Conservation (phyloP, 2,113 vertebrate genomes). For the Numida meleagris region DNA sequence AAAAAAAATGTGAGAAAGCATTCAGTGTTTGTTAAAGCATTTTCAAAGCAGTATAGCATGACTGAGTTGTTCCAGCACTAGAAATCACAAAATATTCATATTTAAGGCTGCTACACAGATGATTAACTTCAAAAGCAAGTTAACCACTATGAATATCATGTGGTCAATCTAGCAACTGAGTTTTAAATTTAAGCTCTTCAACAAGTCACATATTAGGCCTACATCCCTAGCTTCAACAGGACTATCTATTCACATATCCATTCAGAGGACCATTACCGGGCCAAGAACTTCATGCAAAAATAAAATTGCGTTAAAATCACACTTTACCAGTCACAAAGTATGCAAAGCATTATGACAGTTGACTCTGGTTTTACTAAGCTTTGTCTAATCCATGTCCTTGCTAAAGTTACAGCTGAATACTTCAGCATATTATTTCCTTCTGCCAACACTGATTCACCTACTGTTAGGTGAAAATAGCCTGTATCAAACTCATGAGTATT, state of each 20-base stretch:
- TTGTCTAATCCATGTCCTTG: neutral
- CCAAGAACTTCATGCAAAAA: neutral
- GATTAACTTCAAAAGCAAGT: neutral
- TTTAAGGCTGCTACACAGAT: neutral
- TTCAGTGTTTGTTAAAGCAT: neutral
- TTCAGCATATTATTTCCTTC: neutral
- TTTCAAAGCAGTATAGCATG: neutral
- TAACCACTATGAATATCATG: neutral
- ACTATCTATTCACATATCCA: neutral
- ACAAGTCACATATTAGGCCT: neutral
- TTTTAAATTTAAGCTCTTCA: neutral
- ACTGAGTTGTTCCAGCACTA: neutral
- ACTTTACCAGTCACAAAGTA: neutral
- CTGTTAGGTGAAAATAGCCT: neutral
- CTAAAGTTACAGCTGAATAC: neutral
- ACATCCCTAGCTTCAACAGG: neutral
- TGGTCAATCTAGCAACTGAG: neutral
- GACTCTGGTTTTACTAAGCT: neutral
- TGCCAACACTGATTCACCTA: neutral
- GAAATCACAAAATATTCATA: neutral
- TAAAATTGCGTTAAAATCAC: neutral
- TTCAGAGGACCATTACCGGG: neutral
- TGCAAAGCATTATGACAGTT: rapidly evolving
- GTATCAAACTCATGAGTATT: neutral
- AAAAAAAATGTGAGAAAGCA: neutral